Percentiles rank a stretch among this genome's conserved stretches.
Conservation (phyloP, 92 coral and sea anemone species). For the Pocillopora grandis region DNA sequence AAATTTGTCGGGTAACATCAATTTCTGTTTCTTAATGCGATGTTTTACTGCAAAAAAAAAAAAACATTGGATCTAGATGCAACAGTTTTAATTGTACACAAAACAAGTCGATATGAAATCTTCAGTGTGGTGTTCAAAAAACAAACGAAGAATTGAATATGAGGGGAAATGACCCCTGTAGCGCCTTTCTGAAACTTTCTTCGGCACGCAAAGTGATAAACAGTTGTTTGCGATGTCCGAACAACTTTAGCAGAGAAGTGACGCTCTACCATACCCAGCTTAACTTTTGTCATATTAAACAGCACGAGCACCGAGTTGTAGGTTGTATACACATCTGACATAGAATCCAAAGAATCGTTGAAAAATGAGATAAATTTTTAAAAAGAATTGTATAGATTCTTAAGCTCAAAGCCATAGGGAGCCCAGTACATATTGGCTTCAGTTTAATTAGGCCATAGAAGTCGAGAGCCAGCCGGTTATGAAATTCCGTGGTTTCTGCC, state of each 20-base stretch:
- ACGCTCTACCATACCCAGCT: slow-evolving; percentile 4
- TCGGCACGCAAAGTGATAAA: not conserved
- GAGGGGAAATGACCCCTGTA: slow-evolving; percentile 13
- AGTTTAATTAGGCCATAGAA: slow-evolving; percentile 31
- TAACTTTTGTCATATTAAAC: not conserved
- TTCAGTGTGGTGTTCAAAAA: not conserved
- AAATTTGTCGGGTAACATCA: not conserved
- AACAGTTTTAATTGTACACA: slow-evolving; percentile 6
- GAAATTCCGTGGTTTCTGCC: not conserved
- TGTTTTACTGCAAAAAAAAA: not conserved
- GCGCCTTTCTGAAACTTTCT: slow-evolving; percentile 3
- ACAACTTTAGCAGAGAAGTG: not conserved
- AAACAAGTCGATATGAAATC: not conserved
- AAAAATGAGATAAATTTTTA: slow-evolving; percentile 3
- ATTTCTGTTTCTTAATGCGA: not conserved
- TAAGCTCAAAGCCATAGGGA: slow-evolving; percentile 20
- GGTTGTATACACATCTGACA: not conserved
- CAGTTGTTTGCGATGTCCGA: not conserved
- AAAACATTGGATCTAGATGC: not conserved
- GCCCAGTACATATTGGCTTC: not conserved
- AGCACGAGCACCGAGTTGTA: not conserved
- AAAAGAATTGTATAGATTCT: slow-evolving; percentile 4
- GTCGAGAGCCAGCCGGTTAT: slow-evolving; percentile 1
- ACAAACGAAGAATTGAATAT: slow-evolving; percentile 7
- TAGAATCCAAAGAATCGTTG: not conserved